phyloP scores from a whole-genome alignment of 2,113 vertebrate species.

The Nesospiza acunhae region DNA sequence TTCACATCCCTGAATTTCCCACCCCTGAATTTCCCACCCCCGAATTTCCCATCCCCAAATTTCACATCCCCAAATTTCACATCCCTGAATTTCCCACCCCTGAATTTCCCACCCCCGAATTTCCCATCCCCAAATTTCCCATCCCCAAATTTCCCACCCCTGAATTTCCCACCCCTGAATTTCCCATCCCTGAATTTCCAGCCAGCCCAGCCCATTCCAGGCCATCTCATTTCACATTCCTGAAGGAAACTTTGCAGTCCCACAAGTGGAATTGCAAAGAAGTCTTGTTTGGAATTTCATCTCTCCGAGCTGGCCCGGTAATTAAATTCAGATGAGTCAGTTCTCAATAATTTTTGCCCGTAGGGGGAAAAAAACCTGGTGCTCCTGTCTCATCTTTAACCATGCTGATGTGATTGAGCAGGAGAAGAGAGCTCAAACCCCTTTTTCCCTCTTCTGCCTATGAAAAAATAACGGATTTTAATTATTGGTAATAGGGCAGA shows the following conservation, averaged over 20 bases:
- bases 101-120: accelerated
- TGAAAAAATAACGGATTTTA: constrained; percentile 46
- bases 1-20: background rate
- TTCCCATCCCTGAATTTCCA: background rate
- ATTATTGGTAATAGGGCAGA: constrained; percentile 58
- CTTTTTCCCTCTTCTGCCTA: background rate
- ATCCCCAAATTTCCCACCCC: background rate
- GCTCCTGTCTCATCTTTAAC: constrained; percentile 13
- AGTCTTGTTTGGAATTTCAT: background rate
- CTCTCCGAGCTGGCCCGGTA: background rate
- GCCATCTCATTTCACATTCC: background rate
- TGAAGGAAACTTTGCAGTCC: background rate
- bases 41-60: background rate
- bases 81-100: background rate
- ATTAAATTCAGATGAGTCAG: constrained; percentile 43
- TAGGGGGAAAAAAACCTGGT: background rate
- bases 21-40: background rate
- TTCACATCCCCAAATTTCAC: background rate
- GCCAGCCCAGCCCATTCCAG: background rate
- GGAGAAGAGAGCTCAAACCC: constrained; percentile 23
- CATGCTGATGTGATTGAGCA: constrained; percentile 36
- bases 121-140: background rate
- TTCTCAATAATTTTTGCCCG: constrained; percentile 47
- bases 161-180: background rate
- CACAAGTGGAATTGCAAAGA: background rate